These are phyloP conservation scores for Lepidurus arcticus DNA, from an alignment of 1,140 invertebrate species.

Conservation along the genomic window DNA sequence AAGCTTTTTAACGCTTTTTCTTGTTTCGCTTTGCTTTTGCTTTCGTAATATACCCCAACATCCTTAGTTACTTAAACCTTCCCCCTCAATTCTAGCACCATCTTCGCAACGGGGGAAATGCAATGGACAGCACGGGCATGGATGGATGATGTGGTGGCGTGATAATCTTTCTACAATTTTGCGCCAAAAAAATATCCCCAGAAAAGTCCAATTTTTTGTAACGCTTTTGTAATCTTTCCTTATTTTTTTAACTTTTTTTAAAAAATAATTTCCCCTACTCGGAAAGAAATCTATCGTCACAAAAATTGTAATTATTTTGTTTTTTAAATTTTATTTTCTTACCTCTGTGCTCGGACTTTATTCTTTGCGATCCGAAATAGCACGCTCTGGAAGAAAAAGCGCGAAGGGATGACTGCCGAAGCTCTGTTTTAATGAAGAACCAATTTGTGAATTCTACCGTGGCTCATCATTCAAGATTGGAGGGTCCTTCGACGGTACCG, in stretches of 20 bases:
- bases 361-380: background rate
- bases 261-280: no score
- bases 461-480: background rate
- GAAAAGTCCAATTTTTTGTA: background rate
- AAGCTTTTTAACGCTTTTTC: background rate
- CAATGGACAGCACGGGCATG: background rate
- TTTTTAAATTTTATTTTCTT: background rate
- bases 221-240: background rate
- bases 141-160: background rate
- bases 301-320: no score
- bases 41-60: background rate
- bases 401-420: slow-evolving; percentile 3
- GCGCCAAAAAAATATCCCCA: background rate
- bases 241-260: no score
- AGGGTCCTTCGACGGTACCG: background rate
- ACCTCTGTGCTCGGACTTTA: background rate
- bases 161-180: background rate
- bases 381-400: slow-evolving; percentile 24
- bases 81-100: background rate
- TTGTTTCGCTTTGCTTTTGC: background rate
- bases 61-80: background rate
- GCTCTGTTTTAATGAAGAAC: slow-evolving; percentile 22
- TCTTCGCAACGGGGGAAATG: background rate
- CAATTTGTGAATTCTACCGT: background rate
- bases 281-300: no score